Evolutionary conservation across 1,140 invertebrate species (phyloP), one percentile per base, ranked within the genome.

Genomic region (Melipona quadrifasciata): DNA sequence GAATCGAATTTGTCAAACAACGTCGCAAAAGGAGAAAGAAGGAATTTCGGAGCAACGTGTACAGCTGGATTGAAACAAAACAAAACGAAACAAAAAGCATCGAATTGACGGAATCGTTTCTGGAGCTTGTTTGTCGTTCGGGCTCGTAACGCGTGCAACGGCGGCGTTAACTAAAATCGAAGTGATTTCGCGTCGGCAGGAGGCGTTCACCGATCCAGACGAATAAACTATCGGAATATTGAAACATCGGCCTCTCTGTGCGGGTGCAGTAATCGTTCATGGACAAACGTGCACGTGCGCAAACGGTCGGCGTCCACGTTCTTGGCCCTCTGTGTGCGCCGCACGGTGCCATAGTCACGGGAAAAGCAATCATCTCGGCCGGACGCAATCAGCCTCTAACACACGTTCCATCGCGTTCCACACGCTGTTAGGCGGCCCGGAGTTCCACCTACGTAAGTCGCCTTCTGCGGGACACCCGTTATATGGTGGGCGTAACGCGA

Each of bases 161-260:
- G 57, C 71, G 73, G 82, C 82, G 90, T 91, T 92, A 92, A 93
- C 92, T 92, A 91, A 93, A 94, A 93, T 93, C 91, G 89, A 92
- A 92, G 92, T 93, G 91, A 93, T 93, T 93, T 93, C 91, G 90
- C 86, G 90, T 86, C 89, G 89, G 90, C 87, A 90, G 90, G 83
- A 89, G 90, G 90, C 86, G 88, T 91, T 89, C 89, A 90, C 67
- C 90, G 90, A 91, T 91, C 92, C 91, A 93, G 92, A 92, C 92
- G 90, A 93, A 93, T 94, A 94, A 94, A 94, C 93, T 94, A 93
- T 94, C 90, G 92, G 91, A 93, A 94, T 94, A 94, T 93, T 92
- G 93, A 94, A 94, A 93, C 87, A 90, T 92, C 88, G 91, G 61
- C 58, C 31, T 76, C 87, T 65, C 82, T 88, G 80, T 67, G 72